Percentiles rank a stretch among this genome's conserved stretches.
phyloP scores from a whole-genome alignment of 1,140 invertebrate species.

The Ips typographus region DNA sequence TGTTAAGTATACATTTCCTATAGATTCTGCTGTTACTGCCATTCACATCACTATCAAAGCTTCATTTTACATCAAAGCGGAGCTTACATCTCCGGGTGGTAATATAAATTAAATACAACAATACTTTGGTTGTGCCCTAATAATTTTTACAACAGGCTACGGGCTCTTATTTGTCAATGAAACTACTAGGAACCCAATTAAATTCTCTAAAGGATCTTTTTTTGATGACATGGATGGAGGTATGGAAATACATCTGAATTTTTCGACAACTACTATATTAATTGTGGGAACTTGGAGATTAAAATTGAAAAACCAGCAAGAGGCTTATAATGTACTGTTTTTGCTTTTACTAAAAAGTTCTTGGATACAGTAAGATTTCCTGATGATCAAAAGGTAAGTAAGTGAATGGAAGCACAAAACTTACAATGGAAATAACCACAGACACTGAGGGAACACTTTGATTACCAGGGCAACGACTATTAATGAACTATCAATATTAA shows the following conservation, averaged over 20 bases:
- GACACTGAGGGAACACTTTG: too few species aligned
- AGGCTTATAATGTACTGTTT: conserved; percentile 42
- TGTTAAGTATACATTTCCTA: conserved; percentile 32
- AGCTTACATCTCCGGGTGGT: conserved; percentile 39
- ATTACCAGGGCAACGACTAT: too few species aligned
- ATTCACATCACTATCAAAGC: conserved; percentile 41
- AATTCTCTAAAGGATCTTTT: conserved; percentile 28
- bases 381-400: too few species aligned
- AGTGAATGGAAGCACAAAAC: too few species aligned
- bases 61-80: conserved; percentile 10
- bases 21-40: conserved; percentile 41
- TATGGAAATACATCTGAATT: conserved; percentile 42
- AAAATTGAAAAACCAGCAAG: conserved; percentile 27
- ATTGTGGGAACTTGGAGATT: conserved; percentile 41
- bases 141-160: conserved; percentile 32
- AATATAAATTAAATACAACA: conserved; percentile 16
- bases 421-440: too few species aligned
- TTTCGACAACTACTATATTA: conserved; percentile 27
- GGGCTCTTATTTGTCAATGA: conserved; percentile 19
- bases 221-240: conserved; percentile 25
- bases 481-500: too few species aligned
- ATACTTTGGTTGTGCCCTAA: neutral
- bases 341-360: conserved; percentile 29
- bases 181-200: neutral
- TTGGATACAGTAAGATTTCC: too few species aligned